Percentiles rank a stretch among this genome's conserved stretches.
Evolutionary conservation across 2,113 vertebrate species (phyloP).

Genomic region (Catharus minimus): DNA sequence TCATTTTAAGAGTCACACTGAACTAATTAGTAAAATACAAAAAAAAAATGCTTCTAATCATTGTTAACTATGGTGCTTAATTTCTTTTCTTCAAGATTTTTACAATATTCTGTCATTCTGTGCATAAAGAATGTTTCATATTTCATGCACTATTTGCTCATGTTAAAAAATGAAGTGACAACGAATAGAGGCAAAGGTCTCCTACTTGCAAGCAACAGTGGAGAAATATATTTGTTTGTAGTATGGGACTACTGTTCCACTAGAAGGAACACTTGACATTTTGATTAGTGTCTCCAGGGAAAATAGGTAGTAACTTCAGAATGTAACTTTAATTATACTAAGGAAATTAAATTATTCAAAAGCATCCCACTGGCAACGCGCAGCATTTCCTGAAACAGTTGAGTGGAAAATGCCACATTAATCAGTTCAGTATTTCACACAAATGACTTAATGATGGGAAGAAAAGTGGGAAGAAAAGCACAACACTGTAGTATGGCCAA

Average conservation of each 20-base stretch:
- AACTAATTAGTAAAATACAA: not conserved
- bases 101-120: not conserved
- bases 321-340: constrained; percentile 75
- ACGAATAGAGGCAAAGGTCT: constrained; percentile 28
- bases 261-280: constrained; percentile 74
- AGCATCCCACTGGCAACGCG: constrained; percentile 69
- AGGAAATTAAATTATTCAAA: constrained; percentile 76
- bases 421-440: constrained; percentile 71
- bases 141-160: constrained; percentile 39
- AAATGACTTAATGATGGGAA: constrained; percentile 66
- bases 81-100: not conserved
- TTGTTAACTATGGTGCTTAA: not conserved
- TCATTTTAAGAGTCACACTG: not conserved
- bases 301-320: constrained; percentile 72
- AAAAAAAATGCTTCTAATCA: not conserved
- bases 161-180: constrained; percentile 47
- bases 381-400: constrained; percentile 73
- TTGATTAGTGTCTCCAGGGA: constrained; percentile 71
- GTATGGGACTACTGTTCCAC: constrained; percentile 60
- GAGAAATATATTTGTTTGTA: constrained; percentile 73
- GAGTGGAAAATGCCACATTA: constrained; percentile 75
- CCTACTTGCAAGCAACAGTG: constrained; percentile 36
- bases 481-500: not conserved
- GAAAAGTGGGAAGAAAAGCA: constrained; percentile 59
- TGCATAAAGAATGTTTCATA: not conserved